Base-by-base conservation (phyloP, 2,797 vertebrate species). In the Cygnus olor region DNA sequence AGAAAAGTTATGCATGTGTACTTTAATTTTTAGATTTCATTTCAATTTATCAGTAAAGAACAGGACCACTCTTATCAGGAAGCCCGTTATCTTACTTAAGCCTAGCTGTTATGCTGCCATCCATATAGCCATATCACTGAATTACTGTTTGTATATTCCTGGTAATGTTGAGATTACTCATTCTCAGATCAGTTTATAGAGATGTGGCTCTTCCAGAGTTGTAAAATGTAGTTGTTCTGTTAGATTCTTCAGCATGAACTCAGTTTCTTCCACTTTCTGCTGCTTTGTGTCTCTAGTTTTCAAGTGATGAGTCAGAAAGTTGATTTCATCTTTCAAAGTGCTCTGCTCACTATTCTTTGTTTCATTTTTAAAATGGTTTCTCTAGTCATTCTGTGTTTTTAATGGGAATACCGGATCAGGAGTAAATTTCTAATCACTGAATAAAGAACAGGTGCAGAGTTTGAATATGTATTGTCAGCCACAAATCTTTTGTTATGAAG, bases 11-110 rank as follows among this genome's bases (percentile, higher is more conserved):
- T 80, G 25, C 34, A 77, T 54, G 32, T 32, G 7, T 28, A 30
- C n/a, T 2, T 49, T 63, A 13, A 63, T 54, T 57, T 49, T 51
- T 34, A 27, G 36, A 38, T 7, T 58, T 49, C 30, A 19, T 19
- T 79, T 21, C 8, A 14, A 12, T 91, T 89, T 97, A 92, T 94
- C 91, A 64, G 65, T 86, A 17, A 63, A 38, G 77, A 92, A 6
- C 82, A 93, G 77, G 63, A 66, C 57, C 22, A 3, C 65, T 76
- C 47, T 77, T 77, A 65, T 36, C 60, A 17, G 2, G 30, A 58
- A 17, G 27, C 51, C 54, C 88, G 19, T 92, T 92, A 80, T 80
- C 72, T 92, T 81, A 30, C 66, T 53, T 45, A 65, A 56, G 56
- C 60, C 38, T 63, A 1, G 38, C 51, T 34, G 49, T 85, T 77